phyloP scores from a whole-genome alignment of 2,888 invertebrate genomes.

The Rhagophthalmus giganteus region DNA sequence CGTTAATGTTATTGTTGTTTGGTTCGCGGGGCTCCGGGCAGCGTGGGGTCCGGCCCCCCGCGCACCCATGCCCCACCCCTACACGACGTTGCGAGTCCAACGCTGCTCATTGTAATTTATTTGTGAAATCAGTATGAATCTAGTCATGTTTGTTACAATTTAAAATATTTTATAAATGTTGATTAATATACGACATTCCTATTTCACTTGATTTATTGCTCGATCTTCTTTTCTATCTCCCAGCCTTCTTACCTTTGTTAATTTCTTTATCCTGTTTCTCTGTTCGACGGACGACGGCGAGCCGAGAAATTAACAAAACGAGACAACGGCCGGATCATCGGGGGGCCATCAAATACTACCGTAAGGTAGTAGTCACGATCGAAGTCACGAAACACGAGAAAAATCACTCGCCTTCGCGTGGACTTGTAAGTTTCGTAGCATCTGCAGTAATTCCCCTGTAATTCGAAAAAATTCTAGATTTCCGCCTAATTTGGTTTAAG shows the following conservation, averaged over 20 bases:
- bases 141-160: constrained; percentile 62
- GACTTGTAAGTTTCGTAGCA: no score
- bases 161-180: constrained; percentile 62
- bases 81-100: constrained; percentile 46
- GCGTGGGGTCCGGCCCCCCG: constrained; percentile 57
- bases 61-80: constrained; percentile 40
- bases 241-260: constrained; percentile 3
- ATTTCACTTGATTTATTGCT: constrained; percentile 47
- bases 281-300: no score
- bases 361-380: no score
- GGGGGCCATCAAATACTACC: no score
- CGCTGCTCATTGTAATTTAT: constrained; percentile 55
- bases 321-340: no score
- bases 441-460: no score
- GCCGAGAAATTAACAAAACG: no score
- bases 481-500: no score
- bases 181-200: constrained; percentile 62
- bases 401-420: no score
- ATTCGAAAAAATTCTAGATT: no score
- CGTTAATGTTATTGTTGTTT: constrained; percentile 55
- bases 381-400: no score
- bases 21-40: constrained; percentile 56
- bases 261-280: no score
- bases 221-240: constrained; percentile 1
- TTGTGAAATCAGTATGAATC: constrained; percentile 59